These are phyloP conservation scores for Cydia splendana DNA, from an alignment of 1,140 invertebrate species.

Conservation along the genomic window DNA sequence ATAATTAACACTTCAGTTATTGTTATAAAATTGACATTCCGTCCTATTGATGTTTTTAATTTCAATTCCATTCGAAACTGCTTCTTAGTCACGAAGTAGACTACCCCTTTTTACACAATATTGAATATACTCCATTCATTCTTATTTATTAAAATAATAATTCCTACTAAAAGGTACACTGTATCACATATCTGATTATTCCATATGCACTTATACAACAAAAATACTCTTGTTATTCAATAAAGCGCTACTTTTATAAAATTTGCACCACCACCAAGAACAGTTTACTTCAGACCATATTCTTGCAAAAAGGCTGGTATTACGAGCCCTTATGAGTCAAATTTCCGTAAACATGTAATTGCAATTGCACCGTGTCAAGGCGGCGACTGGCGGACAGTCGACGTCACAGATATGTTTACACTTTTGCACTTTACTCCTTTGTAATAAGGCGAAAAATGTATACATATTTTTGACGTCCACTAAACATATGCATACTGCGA, in stretches of 20 bases:
- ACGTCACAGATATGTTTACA: too few species aligned
- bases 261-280: conserved; percentile 22
- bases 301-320: background rate
- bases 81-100: background rate
- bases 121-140: background rate
- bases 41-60: too few species aligned
- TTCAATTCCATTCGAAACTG: background rate
- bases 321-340: conserved; percentile 1
- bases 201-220: conserved; percentile 2
- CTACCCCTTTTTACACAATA: background rate
- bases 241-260: conserved; percentile 18
- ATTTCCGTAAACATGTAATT: background rate
- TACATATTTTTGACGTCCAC: too few species aligned
- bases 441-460: too few species aligned
- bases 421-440: too few species aligned
- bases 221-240: conserved; percentile 6
- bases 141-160: background rate
- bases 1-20: too few species aligned
- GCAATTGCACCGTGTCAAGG: conserved; percentile 7
- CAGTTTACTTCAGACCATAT: background rate
- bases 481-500: background rate
- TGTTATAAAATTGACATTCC: too few species aligned
- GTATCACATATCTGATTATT: background rate
- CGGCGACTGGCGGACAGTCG: background rate
- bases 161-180: background rate